These are phyloP conservation scores for Menidia beryllina DNA, from an alignment of 2,113 vertebrate genomes.

Conservation along the genomic window DNA sequence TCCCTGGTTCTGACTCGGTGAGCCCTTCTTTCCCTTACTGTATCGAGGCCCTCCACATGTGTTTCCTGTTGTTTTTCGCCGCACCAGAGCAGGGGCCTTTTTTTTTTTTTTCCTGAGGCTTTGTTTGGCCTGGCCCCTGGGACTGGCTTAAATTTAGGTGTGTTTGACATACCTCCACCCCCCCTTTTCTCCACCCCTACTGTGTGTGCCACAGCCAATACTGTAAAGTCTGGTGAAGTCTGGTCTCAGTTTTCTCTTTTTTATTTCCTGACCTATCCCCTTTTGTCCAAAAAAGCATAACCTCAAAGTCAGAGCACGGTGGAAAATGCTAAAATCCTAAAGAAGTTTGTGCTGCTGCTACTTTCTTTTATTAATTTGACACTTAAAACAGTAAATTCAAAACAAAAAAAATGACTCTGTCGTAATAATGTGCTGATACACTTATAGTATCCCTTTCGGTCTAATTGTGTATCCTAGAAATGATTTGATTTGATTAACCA, in stretches of 20 bases:
- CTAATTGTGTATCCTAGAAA: no score
- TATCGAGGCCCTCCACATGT: conserved; percentile 85
- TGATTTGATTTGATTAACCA: no score
- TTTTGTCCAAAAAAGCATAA: conserved; percentile 8
- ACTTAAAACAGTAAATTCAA: not conserved
- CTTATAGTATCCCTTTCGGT: no score
- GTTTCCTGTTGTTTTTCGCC: conserved; percentile 92
- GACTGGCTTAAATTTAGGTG: conserved; percentile 85
- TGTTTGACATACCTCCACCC: conserved; percentile 48
- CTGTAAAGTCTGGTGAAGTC: conserved; percentile 55
- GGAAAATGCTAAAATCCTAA: not conserved
- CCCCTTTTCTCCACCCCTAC: not conserved
- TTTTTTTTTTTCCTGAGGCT: conserved; percentile 89
- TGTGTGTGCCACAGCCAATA: conserved; percentile 58
- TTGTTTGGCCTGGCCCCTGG: conserved; percentile 86
- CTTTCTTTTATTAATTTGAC: not conserved
- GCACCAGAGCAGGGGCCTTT: conserved; percentile 80
- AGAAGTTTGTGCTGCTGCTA: not conserved
- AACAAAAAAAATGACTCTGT: no score
- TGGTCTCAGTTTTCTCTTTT: conserved; percentile 4
- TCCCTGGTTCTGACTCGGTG: conserved; percentile 45
- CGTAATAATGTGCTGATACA: no score
- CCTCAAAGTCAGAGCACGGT: conserved; percentile 1
- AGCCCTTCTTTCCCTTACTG: conserved; percentile 59
- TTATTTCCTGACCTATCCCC: no score